Conservation (phyloP, 64 coral and sea anemone genomes). For the Montipora efflorescens region DNA sequence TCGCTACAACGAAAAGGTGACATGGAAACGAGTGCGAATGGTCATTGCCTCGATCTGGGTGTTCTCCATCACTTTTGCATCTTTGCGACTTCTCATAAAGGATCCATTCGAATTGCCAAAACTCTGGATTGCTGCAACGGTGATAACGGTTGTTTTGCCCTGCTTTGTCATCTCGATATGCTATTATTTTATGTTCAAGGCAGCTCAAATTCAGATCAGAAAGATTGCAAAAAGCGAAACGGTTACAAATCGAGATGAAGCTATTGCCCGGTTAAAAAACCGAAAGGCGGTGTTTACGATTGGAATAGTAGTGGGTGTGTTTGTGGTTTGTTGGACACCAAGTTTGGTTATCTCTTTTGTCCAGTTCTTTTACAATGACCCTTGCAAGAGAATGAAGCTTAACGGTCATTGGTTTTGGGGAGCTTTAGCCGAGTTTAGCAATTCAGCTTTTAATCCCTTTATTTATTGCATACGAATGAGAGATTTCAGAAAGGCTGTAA, state of each 20-base stretch:
- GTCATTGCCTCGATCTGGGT: constrained; percentile 58
- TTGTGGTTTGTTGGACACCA: constrained; percentile 55
- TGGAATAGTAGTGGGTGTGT: constrained; percentile 64
- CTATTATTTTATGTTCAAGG: constrained; percentile 65
- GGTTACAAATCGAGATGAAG: not conserved
- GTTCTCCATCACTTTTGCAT: constrained; percentile 51
- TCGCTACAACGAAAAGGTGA: constrained; percentile 39
- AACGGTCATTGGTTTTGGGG: constrained; percentile 70
- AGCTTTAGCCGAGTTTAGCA: constrained; percentile 32
- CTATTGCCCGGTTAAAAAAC: constrained; percentile 53
- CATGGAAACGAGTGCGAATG: not conserved
- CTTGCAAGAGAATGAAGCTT: constrained; percentile 46
- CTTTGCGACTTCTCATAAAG: constrained; percentile 25
- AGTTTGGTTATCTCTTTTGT: constrained; percentile 61
- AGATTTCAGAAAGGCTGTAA: constrained; percentile 67
- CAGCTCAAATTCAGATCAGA: constrained; percentile 31
- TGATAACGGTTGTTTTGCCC: constrained; percentile 29
- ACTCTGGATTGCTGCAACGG: not conserved
- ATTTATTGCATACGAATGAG: constrained; percentile 65
- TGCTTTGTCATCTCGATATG: constrained; percentile 44
- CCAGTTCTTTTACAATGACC: constrained; percentile 18
- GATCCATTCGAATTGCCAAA: constrained; percentile 42
- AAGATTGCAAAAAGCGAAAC: constrained; percentile 15
- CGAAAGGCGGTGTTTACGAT: constrained; percentile 74
- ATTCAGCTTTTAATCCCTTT: constrained; percentile 70